Percentiles rank a stretch among this genome's conserved stretches.
phyloP scores from a whole-genome alignment of 2,113 vertebrate genomes.

The Hydrochoerus hydrochaeris region DNA sequence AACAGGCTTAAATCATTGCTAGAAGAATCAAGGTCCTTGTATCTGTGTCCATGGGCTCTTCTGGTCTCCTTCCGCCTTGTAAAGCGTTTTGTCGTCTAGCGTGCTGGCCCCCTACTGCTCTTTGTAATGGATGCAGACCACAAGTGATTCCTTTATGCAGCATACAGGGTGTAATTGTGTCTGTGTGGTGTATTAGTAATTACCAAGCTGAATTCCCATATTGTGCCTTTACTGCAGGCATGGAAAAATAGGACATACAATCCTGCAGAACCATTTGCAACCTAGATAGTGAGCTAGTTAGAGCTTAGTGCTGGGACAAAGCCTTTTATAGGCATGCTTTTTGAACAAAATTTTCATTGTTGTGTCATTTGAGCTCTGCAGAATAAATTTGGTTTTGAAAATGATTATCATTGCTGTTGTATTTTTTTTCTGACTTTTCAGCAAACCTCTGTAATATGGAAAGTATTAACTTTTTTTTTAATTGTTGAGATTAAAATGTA shows the following conservation, averaged over 20 bases:
- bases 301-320: constrained; percentile 82
- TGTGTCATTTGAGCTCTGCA: constrained; percentile 73
- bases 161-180: constrained; percentile 96
- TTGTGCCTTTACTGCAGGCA: constrained; percentile 92
- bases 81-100: constrained; percentile 86
- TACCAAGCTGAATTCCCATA: constrained; percentile 96
- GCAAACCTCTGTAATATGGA: constrained; percentile 25
- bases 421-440: background rate
- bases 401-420: constrained; percentile 74
- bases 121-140: constrained; percentile 89
- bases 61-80: constrained; percentile 86
- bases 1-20: constrained; percentile 86
- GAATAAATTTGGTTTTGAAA: constrained; percentile 71
- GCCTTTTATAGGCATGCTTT: constrained; percentile 82
- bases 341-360: constrained; percentile 78
- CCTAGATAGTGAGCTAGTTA: constrained; percentile 87
- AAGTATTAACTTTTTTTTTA: constrained; percentile 67
- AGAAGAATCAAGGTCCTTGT: constrained; percentile 90
- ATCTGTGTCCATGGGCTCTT: constrained; percentile 83
- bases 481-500: constrained; percentile 57
- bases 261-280: constrained; percentile 85
- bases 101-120: constrained; percentile 85
- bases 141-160: constrained; percentile 95
- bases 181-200: constrained; percentile 94
- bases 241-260: constrained; percentile 88